Conservation (phyloP, 2,888 invertebrate species). For the Prenolepis imparis region DNA sequence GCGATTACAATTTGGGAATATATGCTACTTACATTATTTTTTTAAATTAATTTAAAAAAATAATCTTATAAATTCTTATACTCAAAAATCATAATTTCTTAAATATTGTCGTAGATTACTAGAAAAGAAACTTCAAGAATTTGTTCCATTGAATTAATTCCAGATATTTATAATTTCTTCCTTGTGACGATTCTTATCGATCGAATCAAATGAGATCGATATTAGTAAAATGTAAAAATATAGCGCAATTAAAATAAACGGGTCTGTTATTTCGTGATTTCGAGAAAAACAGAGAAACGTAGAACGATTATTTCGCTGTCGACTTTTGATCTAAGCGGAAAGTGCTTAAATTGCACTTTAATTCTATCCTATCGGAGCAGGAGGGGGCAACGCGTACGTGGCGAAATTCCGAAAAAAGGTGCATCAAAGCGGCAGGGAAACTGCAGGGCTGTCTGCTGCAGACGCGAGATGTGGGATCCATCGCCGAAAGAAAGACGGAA, state of each 20-base stretch:
- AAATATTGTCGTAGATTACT: neutral
- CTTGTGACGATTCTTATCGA: neutral
- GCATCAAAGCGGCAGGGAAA: slow-evolving; percentile 37
- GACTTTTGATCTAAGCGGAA: slow-evolving; percentile 3
- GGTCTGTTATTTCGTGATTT: slow-evolving; percentile 4
- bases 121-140: neutral
- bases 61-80: neutral
- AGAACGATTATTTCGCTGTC: neutral
- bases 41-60: neutral
- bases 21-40: neutral
- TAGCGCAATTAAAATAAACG: neutral
- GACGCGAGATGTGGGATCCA: slow-evolving; percentile 40
- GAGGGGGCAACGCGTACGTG: slow-evolving; percentile 26
- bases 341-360: slow-evolving; percentile 42
- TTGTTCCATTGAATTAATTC: slow-evolving; percentile 6
- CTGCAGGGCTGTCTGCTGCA: slow-evolving; percentile 46
- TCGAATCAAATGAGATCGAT: neutral
- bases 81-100: neutral
- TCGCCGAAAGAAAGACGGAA: slow-evolving; percentile 69
- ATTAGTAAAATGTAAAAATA: neutral
- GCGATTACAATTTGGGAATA: neutral
- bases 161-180: slow-evolving; percentile 11
- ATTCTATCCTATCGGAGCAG: slow-evolving; percentile 25
- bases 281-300: neutral
- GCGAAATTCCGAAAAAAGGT: slow-evolving; percentile 42